Evolutionary conservation across 2,888 invertebrate genomes (phyloP), one percentile per base, ranked within the genome.

Genomic region (Erpobdella octoculata): DNA sequence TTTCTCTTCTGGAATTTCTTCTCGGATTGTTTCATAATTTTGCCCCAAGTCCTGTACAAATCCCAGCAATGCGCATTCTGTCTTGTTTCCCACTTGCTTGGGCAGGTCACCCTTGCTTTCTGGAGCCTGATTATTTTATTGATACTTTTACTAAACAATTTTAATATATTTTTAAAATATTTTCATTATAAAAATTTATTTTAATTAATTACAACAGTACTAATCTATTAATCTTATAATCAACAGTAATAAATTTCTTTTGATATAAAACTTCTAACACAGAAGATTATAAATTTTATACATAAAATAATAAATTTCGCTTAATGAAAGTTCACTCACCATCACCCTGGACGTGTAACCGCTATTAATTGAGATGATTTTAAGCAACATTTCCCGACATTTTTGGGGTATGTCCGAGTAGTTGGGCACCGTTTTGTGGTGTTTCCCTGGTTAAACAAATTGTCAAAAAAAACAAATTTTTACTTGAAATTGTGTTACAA

Each of bases 31-130:
- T 83, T 96, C 93, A 87, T 96, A 97, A 84, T 89, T 92, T 85
- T 93, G 70, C 71, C 92, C 92, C 73, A 98, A 85, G 67, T 89
- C 91, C 76, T 90, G 84, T 38, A 97, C 91, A 86, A 97, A 97
- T 74, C 97, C 98, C 75, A 98, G 88, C 75, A 98, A 87, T 65
- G 97, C 88, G 86, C 98, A 99, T 84, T 98, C 98, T 59, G 98
- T 99, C 86, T 99, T 99, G 87, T 99, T 98, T 78, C 98, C 98
- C 76, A 99, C 91, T 87, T 98, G 98, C 85, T 90, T 78, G 0
- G 80, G 79, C 1, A 80, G 75, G 12, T 77, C 81, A 6, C 80
- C 80, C 61, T 71, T 65, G 35, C 64, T 70, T n/a, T 79, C 79
- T 41, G 78, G 76, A 70, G 76, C 71, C 80, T 79, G 74, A 25